Evolutionary conservation across 2,888 invertebrate species (phyloP).

Genomic region (Dusona sp.): DNA sequence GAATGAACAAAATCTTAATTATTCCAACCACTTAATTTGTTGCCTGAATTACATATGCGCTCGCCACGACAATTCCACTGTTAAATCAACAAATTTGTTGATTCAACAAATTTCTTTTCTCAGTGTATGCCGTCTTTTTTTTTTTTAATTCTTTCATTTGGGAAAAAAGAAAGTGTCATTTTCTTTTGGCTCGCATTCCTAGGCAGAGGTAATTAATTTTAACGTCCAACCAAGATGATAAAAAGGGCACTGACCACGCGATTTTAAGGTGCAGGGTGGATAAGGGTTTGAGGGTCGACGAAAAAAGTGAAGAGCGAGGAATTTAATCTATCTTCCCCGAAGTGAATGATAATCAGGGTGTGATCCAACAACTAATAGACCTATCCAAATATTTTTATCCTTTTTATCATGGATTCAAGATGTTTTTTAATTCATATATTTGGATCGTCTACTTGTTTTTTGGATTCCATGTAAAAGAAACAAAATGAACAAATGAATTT

Average conservation of each 20-base stretch:
- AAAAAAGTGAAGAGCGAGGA: slow-evolving; percentile 52
- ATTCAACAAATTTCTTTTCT: too few species aligned
- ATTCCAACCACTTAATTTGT: too few species aligned
- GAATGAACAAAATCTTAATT: too few species aligned
- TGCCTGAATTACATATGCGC: too few species aligned
- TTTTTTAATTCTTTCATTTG: neutral
- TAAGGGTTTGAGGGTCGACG: slow-evolving; percentile 26
- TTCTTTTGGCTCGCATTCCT: slow-evolving; percentile 3
- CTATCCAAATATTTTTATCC: too few species aligned
- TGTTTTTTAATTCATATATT: too few species aligned
- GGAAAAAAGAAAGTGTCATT: neutral
- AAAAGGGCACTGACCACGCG: slow-evolving; percentile 24
- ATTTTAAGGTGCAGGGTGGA: slow-evolving; percentile 41
- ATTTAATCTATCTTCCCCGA: slow-evolving; percentile 52
- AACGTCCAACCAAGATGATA: neutral
- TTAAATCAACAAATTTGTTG: too few species aligned
- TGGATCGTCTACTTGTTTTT: too few species aligned
- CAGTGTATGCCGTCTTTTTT: too few species aligned
- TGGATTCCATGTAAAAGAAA: neutral
- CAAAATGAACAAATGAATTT: neutral
- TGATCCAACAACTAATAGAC: too few species aligned
- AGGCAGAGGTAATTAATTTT: slow-evolving; percentile 23
- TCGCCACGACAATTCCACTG: too few species aligned
- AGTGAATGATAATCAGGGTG: neutral
- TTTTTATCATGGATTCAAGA: too few species aligned